Conservation (phyloP, 2,888 invertebrate genomes). For the Apantesis nais region DNA sequence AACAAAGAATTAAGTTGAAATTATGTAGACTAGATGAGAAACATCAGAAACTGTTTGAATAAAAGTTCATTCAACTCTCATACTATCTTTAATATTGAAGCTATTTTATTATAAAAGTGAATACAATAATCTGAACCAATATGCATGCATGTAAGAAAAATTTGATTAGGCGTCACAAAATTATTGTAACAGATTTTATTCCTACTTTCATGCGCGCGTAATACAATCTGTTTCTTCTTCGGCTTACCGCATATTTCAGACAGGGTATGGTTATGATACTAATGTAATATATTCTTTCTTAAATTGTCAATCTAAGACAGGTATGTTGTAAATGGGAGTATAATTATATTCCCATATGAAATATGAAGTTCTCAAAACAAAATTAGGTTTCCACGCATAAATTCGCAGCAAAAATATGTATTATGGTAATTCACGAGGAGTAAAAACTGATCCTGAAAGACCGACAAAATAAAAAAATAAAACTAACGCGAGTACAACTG, state of each 20-base stretch:
- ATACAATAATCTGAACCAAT: background rate
- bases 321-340: background rate
- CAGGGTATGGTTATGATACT: background rate
- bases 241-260: background rate
- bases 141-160: constrained; percentile 2
- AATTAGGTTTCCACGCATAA: background rate
- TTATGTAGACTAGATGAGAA: background rate
- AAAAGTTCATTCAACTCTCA: background rate
- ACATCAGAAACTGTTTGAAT: background rate
- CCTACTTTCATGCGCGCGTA: background rate
- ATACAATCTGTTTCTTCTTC: constrained; percentile 7
- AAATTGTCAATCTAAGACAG: background rate
- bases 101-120: background rate
- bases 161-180: constrained; percentile 1
- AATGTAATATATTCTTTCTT: background rate
- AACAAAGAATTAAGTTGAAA: too few species aligned
- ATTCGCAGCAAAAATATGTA: background rate
- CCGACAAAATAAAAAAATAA: too few species aligned
- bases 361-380: too few species aligned
- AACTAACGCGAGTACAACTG: background rate
- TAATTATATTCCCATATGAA: background rate
- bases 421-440: background rate
- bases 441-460: background rate
- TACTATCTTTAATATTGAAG: background rate
- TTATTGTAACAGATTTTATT: constrained; percentile 9